phyloP scores from a whole-genome alignment of 1,140 invertebrate genomes.

The Heliothis subflexa region DNA sequence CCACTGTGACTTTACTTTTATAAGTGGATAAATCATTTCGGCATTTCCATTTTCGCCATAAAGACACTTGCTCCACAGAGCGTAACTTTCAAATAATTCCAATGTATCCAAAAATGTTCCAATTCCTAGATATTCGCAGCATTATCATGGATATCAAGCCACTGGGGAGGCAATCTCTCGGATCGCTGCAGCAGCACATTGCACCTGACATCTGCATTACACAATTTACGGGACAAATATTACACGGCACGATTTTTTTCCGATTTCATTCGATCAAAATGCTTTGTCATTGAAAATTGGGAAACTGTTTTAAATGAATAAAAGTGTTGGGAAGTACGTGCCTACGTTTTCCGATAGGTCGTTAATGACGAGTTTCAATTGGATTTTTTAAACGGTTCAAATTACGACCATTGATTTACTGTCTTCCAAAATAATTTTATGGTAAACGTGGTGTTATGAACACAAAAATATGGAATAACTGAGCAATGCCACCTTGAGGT shows the following conservation, averaged over 20 bases:
- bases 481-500: too few species aligned
- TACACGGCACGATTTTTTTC: slow-evolving; percentile 19
- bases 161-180: slow-evolving; percentile 40
- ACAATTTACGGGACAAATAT: slow-evolving; percentile 40
- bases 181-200: slow-evolving; percentile 22
- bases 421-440: too few species aligned
- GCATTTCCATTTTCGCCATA: too few species aligned
- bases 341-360: not conserved
- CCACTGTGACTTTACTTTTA: too few species aligned
- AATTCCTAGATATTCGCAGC: not conserved
- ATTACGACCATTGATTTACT: too few species aligned
- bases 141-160: slow-evolving; percentile 38
- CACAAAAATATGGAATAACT: too few species aligned
- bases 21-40: too few species aligned
- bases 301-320: slow-evolving; percentile 7
- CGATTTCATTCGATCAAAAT: not conserved
- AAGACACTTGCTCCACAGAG: too few species aligned
- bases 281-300: not conserved
- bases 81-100: not conserved
- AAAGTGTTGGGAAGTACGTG: not conserved
- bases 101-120: slow-evolving; percentile 3
- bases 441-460: too few species aligned
- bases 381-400: not conserved
- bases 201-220: slow-evolving; percentile 47
- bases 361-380: not conserved